A percentile compares a stretch with the other conserved stretches of the same genome.
These are phyloP conservation scores for Eciton burchellii DNA, from an alignment of 1,140 invertebrate genomes.

Conservation along the genomic window DNA sequence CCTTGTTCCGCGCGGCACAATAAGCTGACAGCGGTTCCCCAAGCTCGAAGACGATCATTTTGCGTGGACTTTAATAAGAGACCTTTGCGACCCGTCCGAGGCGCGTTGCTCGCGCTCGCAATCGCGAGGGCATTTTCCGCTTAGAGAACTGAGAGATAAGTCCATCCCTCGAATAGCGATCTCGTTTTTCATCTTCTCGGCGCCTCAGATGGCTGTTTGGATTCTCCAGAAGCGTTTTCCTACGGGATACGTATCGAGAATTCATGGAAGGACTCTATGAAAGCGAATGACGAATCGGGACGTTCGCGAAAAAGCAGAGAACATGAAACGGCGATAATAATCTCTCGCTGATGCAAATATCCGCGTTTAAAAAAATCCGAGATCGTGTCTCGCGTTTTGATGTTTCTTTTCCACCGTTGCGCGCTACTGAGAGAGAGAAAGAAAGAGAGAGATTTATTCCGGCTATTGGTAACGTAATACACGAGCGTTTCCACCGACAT, in stretches of 20 bases:
- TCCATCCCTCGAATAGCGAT: neutral
- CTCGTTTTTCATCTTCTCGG: neutral
- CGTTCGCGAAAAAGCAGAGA: no score
- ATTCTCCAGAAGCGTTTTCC: no score
- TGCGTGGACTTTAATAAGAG: conserved; percentile 66
- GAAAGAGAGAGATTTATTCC: neutral
- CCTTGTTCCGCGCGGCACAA: conserved; percentile 56
- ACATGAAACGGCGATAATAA: no score
- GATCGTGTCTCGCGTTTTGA: no score
- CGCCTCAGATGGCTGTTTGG: no score
- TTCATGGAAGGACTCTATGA: no score
- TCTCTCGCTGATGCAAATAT: no score
- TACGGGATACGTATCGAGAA: no score
- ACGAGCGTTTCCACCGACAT: neutral
- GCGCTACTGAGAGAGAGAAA: neutral
- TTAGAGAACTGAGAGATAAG: conserved; percentile 50
- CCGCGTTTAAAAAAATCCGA: no score
- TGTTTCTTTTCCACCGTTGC: no score
- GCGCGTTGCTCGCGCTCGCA: neutral
- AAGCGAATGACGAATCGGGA: no score
- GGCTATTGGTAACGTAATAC: neutral
- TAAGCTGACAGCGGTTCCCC: conserved; percentile 71
- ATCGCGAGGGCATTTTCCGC: conserved; percentile 17
- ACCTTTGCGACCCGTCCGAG: conserved; percentile 59
- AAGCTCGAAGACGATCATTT: conserved; percentile 69